Evolutionary conservation across 2,888 invertebrate genomes (phyloP).

Genomic region (Pantelozetes paolii): DNA sequence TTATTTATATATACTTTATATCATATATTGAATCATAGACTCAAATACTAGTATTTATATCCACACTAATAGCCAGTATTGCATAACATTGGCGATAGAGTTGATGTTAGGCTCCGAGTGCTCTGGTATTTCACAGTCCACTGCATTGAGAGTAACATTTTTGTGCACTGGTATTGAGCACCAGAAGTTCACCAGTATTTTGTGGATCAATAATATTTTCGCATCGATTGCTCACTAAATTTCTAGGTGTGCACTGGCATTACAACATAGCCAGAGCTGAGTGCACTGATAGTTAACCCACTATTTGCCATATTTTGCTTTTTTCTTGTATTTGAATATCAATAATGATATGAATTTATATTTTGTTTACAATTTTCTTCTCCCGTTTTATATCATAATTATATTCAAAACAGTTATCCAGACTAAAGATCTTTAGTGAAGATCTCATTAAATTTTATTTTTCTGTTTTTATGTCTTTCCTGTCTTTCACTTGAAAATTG

Average conservation of each 20-base stretch:
- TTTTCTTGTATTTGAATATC: no score
- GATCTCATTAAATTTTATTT: not conserved
- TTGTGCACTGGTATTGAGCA: constrained; percentile 10
- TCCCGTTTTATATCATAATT: no score
- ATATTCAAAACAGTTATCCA: no score
- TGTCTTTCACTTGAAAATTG: not conserved
- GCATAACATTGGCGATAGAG: not conserved
- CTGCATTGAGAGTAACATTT: constrained; percentile 21
- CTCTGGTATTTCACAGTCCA: constrained; percentile 29
- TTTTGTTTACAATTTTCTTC: no score
- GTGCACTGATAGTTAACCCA: not conserved
- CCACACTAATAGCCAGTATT: not conserved
- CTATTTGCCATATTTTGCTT: no score
- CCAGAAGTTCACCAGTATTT: constrained; percentile 7
- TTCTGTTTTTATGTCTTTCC: not conserved
- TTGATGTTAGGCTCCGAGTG: not conserved
- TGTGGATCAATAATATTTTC: constrained; percentile 34
- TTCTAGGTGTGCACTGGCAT: not conserved
- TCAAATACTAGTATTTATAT: not conserved
- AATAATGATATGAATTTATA: no score
- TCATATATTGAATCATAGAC: not conserved
- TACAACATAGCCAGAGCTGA: not conserved
- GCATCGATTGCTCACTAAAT: constrained; percentile 31
- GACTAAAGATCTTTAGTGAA: not conserved
- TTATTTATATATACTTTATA: not conserved